Conservation (phyloP, 2,797 vertebrate genomes). For the Anableps anableps region DNA sequence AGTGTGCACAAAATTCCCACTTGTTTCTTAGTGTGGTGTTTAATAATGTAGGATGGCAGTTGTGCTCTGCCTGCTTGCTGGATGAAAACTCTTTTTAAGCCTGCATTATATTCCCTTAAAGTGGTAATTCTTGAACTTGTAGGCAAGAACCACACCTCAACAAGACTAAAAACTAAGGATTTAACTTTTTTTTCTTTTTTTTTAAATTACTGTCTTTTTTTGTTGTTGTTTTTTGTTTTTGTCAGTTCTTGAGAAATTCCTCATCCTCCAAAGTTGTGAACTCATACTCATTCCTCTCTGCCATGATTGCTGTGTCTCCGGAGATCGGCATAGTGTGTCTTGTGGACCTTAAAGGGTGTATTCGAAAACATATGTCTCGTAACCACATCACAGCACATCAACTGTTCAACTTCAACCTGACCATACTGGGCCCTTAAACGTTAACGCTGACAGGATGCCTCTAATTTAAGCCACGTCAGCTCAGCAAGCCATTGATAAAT, state of each 20-base stretch:
- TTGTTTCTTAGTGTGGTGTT: conserved; percentile 28
- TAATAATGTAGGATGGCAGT: conserved; percentile 51
- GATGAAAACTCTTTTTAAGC: conserved; percentile 18
- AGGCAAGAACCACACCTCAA: not conserved
- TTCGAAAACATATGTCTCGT: too few species aligned
- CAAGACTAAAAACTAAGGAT: not conserved
- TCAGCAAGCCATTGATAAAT: too few species aligned
- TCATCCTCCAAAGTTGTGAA: not conserved
- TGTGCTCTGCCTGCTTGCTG: conserved; percentile 23
- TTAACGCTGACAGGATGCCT: too few species aligned
- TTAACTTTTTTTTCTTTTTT: not conserved
- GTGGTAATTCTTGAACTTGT: not conserved
- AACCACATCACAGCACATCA: too few species aligned
- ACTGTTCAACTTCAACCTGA: too few species aligned
- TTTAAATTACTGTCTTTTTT: not conserved
- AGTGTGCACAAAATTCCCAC: conserved; percentile 21
- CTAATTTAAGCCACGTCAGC: too few species aligned
- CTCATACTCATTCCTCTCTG: not conserved
- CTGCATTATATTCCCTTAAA: not conserved
- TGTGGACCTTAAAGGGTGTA: not conserved
- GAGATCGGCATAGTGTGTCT: not conserved
- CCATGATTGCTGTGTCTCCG: not conserved
- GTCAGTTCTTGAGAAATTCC: not conserved
- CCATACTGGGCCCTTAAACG: too few species aligned
- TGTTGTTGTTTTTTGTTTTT: too few species aligned